Base-by-base conservation (phyloP, 1,140 invertebrate species). In the Berghia stephanieae region DNA sequence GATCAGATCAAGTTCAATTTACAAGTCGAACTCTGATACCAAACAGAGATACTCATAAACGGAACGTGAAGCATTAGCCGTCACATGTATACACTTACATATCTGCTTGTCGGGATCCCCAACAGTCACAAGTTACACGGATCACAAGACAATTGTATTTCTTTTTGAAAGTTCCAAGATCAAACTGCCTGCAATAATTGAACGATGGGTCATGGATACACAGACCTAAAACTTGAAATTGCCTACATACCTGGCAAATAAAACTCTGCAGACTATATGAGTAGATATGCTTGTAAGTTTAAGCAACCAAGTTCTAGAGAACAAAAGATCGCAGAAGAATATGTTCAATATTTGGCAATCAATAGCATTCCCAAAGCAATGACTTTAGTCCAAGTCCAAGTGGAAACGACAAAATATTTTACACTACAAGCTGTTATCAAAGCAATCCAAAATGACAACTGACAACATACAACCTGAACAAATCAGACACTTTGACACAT, bases 61-160 rank as follows among this genome's bases (percentile, higher is more conserved):
- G 38, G 90, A 92, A 79, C 81, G 83, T 52, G 89, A 91, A 81
- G 84, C 80, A 34, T 74, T 90, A 34, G 90, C 86, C 8, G 79
- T 90, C 13, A 83, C 89, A 21, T 90, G 83, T 40, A 81, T 89
- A 75, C 88, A 90, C 66, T 91, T 91, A 77, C 78, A 87, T 49
- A 80, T 84, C 6, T 92, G 82, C 40, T 78, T 88, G 36, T 84
- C 88, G 40, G 90, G 90, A 31, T 79, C 78, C n/a, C 60, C 82
- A 66, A 16, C 27, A 63, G 89, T 87, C 63, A 85, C 44, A 46
- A 60, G 86, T 66, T 83, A 78, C 71, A 91, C 87, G 16, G 89
- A 91, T 76, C 89, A 86, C 67, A 86, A 88, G 70, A 83, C 84
- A 13, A 67, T 87, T 21, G 78, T 80, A 34, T 34, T 52, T 8